These are phyloP conservation scores for Cacatua alba DNA, from an alignment of 2,113 vertebrate species.

Conservation along the genomic window DNA sequence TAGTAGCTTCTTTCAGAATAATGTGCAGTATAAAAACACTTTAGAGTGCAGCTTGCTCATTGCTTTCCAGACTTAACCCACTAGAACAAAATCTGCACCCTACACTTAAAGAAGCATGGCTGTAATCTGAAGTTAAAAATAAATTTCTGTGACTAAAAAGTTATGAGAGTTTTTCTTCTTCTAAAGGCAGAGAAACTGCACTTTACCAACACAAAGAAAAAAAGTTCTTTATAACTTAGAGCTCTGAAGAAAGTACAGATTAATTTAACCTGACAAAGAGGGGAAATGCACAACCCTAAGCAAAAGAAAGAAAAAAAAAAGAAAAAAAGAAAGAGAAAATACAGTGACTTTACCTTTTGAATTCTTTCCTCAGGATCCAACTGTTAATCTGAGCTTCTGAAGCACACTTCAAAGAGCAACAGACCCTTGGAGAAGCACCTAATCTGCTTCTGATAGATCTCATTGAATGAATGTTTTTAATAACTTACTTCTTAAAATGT, in stretches of 20 bases:
- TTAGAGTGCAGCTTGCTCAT: neutral
- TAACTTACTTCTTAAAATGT: neutral
- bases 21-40: neutral
- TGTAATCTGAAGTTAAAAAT: neutral
- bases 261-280: neutral
- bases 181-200: neutral
- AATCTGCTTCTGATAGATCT: neutral
- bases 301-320: neutral
- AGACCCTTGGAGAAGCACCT: neutral
- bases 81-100: neutral
- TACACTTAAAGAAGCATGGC: neutral
- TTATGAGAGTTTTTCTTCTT: neutral
- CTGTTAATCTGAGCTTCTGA: conserved; percentile 13
- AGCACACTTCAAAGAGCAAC: conserved; percentile 14
- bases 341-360: neutral
- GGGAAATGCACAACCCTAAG: neutral
- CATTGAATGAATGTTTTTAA: neutral
- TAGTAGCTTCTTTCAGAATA: neutral
- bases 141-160: neutral
- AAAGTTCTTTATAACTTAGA: neutral
- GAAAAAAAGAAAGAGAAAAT: neutral
- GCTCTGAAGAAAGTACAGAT: neutral
- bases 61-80: neutral
- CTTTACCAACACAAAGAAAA: neutral
- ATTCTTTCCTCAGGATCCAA: neutral